Evolutionary conservation across 37 sponge, comb jelly and placozoan species (phyloP).

Genomic region (Haliclona indistincta): DNA sequence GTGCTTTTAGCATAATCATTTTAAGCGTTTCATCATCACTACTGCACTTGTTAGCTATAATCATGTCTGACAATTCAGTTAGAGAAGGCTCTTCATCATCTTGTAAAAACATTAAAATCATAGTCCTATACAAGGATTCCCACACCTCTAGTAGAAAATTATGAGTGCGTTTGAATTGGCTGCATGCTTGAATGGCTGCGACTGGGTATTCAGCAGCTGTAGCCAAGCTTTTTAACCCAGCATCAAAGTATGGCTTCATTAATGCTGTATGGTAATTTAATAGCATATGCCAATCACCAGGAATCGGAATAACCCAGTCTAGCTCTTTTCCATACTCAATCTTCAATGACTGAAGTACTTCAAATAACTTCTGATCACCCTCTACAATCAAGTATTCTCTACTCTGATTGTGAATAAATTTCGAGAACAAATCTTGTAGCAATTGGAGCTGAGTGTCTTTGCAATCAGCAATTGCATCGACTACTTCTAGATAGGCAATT

Average conservation of each 20-base stretch:
- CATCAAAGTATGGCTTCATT: slow-evolving; percentile 24
- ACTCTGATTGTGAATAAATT: not conserved
- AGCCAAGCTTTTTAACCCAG: slow-evolving; percentile 10
- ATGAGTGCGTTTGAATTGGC: slow-evolving; percentile 36
- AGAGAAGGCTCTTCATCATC: not conserved
- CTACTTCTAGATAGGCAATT: slow-evolving; percentile 15
- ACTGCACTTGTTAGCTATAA: not conserved
- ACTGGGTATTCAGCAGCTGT: slow-evolving; percentile 14
- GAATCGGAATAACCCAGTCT: slow-evolving; percentile 6
- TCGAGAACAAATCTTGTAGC: not conserved
- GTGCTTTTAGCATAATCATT: no score
- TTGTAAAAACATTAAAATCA: not conserved
- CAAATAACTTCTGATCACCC: slow-evolving; percentile 30
- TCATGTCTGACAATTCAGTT: not conserved
- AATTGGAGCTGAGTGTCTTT: slow-evolving; percentile 4
- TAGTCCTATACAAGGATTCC: not conserved
- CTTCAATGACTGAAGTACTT: slow-evolving; percentile 3
- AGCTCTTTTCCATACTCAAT: slow-evolving; percentile 23
- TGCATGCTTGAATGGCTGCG: slow-evolving; percentile 8
- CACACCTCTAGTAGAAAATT: not conserved
- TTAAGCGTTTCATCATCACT: no score
- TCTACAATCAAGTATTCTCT: slow-evolving; percentile 2
- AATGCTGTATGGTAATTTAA: not conserved
- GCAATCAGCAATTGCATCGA: slow-evolving; percentile 20
- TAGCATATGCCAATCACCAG: slow-evolving; percentile 37